phyloP scores from a whole-genome alignment of 2,888 invertebrate genomes.

The Sarcophaga rosellei region DNA sequence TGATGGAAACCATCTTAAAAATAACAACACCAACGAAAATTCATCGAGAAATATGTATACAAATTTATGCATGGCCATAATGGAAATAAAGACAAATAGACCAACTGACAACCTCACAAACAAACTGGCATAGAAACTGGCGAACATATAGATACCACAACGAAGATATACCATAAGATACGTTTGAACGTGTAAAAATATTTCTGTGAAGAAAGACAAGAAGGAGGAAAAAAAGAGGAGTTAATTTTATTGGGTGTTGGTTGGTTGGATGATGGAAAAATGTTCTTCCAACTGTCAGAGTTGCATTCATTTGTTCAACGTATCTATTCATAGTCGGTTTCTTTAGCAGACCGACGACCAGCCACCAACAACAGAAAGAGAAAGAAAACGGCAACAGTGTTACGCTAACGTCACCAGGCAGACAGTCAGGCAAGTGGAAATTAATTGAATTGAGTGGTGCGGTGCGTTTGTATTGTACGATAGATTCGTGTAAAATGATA shows the following conservation, averaged over 20 bases:
- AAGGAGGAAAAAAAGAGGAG: slow-evolving; percentile 32
- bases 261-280: slow-evolving; percentile 47
- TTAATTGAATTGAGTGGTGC: slow-evolving; percentile 79
- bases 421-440: slow-evolving; percentile 78
- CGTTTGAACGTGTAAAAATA: too few relatives aligned
- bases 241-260: slow-evolving; percentile 57
- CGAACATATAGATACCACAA: too few relatives aligned
- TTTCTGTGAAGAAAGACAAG: too few relatives aligned
- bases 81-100: not conserved
- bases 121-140: too few relatives aligned
- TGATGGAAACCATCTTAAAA: slow-evolving; percentile 49
- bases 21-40: not conserved
- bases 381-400: slow-evolving; percentile 8
- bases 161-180: too few relatives aligned
- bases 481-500: slow-evolving; percentile 73
- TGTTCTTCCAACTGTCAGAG: slow-evolving; percentile 44
- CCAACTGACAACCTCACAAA: too few relatives aligned
- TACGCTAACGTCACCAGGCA: slow-evolving; percentile 71
- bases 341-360: slow-evolving; percentile 21
- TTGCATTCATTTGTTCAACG: slow-evolving; percentile 51
- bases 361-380: not conserved
- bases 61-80: slow-evolving; percentile 8
- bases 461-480: slow-evolving; percentile 69
- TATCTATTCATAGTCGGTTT: slow-evolving; percentile 42
- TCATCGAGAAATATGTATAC: slow-evolving; percentile 2